phyloP scores from a whole-genome alignment of 2,888 invertebrate species.

The Mactromeris polynyma region DNA sequence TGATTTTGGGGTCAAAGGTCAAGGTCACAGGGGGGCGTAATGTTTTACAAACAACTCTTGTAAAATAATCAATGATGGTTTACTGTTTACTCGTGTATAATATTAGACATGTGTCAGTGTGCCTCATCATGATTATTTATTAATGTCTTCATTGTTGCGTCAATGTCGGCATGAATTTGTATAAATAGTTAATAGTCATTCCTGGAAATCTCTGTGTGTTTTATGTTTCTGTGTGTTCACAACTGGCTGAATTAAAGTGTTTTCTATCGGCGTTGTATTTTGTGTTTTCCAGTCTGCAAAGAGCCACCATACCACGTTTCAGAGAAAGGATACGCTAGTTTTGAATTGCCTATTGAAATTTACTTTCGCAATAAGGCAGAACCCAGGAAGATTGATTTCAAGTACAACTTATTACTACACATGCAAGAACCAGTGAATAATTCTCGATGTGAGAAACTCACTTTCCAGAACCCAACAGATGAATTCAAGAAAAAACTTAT shows the following conservation, averaged over 20 bases:
- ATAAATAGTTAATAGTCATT: not conserved
- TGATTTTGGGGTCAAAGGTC: too few species aligned
- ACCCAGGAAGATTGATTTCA: constrained; percentile 92
- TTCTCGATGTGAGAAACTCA: constrained; percentile 93
- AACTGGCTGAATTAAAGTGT: not conserved
- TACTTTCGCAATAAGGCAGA: constrained; percentile 94
- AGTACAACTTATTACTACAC: constrained; percentile 95
- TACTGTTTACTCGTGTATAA: not conserved
- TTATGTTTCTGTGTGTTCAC: not conserved
- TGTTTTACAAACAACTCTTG: too few species aligned
- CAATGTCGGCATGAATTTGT: not conserved
- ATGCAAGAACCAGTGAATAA: constrained; percentile 91
- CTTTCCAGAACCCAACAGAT: constrained; percentile 94
- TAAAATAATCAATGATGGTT: not conserved
- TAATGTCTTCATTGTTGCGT: too few species aligned
- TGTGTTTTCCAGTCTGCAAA: constrained; percentile 92
- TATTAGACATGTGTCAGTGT: not conserved
- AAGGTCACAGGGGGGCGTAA: too few species aligned
- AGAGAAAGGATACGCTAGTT: constrained; percentile 98
- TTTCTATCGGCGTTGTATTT: not conserved
- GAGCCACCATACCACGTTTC: constrained; percentile 96
- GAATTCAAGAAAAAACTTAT: constrained; percentile 95
- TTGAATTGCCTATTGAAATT: constrained; percentile 95
- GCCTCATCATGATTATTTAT: not conserved
- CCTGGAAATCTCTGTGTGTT: not conserved